phyloP scores from a whole-genome alignment of 2,888 invertebrate species.

The Mesochorus sp. region DNA sequence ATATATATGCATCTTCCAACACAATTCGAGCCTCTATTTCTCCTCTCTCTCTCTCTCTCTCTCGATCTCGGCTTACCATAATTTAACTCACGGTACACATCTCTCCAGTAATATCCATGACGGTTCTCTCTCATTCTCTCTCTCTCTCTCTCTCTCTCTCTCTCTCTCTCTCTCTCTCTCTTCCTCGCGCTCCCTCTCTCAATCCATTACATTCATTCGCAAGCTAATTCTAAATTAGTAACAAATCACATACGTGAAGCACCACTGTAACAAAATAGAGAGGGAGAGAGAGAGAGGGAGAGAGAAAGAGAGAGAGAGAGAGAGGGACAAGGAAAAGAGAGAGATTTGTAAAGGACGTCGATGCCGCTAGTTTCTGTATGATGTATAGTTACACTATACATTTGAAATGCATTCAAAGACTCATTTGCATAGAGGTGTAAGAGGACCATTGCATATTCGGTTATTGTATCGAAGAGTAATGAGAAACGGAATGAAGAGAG shows the following conservation, averaged over 20 bases:
- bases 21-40: slow-evolving; percentile 40
- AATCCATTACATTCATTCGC: not conserved
- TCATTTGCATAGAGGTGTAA: not conserved
- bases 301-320: too few relatives aligned
- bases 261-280: not conserved
- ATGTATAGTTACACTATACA: slow-evolving; percentile 2
- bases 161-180: not conserved
- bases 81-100: slow-evolving; percentile 60
- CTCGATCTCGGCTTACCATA: slow-evolving; percentile 64
- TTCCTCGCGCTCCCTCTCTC: too few relatives aligned
- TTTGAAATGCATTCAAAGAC: not conserved
- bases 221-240: slow-evolving; percentile 51
- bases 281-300: slow-evolving; percentile 3
- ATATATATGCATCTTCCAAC: too few relatives aligned
- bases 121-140: slow-evolving; percentile 30
- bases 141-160: slow-evolving; percentile 1
- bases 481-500: not conserved
- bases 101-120: slow-evolving; percentile 62
- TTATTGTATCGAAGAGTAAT: slow-evolving; percentile 49
- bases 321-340: too few relatives aligned
- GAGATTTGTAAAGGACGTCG: slow-evolving; percentile 2
- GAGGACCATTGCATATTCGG: slow-evolving; percentile 54
- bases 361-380: slow-evolving; percentile 21
- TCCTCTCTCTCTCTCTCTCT: slow-evolving; percentile 30
- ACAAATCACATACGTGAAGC: slow-evolving; percentile 52